A percentile compares a stretch with the other conserved stretches of the same genome.
phyloP scores from a whole-genome alignment of 2,113 vertebrate genomes.

The Pyrgilauda ruficollis region DNA sequence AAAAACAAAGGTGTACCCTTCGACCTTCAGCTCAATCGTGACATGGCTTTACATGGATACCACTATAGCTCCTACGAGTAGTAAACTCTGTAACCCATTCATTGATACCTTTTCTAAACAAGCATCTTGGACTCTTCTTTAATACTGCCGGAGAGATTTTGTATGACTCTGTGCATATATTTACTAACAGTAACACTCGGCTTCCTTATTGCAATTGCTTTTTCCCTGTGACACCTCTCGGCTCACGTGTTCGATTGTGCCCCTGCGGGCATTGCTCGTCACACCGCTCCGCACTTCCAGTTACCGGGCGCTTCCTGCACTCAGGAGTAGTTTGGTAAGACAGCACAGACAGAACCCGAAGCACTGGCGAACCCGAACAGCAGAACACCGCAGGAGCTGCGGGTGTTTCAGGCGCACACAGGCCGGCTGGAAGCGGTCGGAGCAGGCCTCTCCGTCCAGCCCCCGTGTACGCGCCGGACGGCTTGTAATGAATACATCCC shows the following conservation, averaged over 20 bases:
- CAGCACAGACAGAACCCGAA: background rate
- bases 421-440: background rate
- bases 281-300: background rate
- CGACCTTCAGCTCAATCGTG: background rate
- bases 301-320: too few species aligned
- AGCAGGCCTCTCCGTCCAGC: background rate
- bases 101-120: background rate
- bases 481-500: background rate
- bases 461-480: rapidly evolving
- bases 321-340: background rate
- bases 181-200: background rate
- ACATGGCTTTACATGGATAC: background rate
- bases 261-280: background rate
- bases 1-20: background rate
- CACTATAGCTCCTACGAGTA: background rate
- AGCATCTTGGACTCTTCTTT: background rate
- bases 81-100: background rate
- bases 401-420: rapidly evolving
- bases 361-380: rapidly evolving
- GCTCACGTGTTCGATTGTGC: rapidly evolving
- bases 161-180: rapidly evolving
- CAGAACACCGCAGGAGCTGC: rapidly evolving
- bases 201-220: background rate
- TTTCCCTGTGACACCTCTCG: background rate
- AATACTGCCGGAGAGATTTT: background rate